Conservation (phyloP, 1,140 invertebrate genomes). For the Leptonema lineaticorne region DNA sequence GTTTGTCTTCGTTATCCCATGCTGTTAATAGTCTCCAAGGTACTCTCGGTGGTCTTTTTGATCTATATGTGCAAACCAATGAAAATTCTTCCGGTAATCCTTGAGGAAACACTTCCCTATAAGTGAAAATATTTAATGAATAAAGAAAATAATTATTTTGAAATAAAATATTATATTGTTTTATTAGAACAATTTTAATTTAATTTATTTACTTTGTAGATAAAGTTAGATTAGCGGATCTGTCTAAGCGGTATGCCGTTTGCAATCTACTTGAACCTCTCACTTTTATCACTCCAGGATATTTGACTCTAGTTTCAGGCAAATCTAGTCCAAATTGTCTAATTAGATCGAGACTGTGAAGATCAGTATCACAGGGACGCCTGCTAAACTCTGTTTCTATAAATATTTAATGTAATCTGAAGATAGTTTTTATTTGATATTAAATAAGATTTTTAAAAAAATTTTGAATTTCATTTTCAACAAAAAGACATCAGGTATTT, state of each 20-base stretch:
- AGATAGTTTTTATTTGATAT: too few species aligned
- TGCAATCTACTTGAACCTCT: slow-evolving; percentile 73
- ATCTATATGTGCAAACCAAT: slow-evolving; percentile 66
- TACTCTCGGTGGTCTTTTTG: slow-evolving; percentile 50
- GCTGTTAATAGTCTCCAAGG: slow-evolving; percentile 74
- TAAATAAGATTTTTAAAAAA: too few species aligned
- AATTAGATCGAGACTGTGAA: slow-evolving; percentile 78
- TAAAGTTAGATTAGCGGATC: slow-evolving; percentile 67
- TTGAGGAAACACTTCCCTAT: slow-evolving; percentile 49
- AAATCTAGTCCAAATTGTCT: slow-evolving; percentile 71
- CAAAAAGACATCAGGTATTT: too few species aligned
- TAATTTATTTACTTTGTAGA: slow-evolving; percentile 63
- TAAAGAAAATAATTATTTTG: too few species aligned
- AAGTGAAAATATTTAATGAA: slow-evolving; percentile 33
- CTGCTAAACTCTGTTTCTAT: slow-evolving; percentile 46
- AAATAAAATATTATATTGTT: too few species aligned
- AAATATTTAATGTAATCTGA: too few species aligned
- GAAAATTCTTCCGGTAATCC: slow-evolving; percentile 50
- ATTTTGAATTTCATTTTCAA: too few species aligned
- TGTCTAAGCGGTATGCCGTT: slow-evolving; percentile 73
- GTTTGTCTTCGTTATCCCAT: slow-evolving; percentile 50
- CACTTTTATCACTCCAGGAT: slow-evolving; percentile 67
- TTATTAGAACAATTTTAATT: too few species aligned
- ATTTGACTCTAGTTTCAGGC: slow-evolving; percentile 54
- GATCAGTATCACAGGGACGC: slow-evolving; percentile 71